Evolutionary conservation across 1,140 invertebrate species (phyloP).

Genomic region (Calephelis virginiensis): DNA sequence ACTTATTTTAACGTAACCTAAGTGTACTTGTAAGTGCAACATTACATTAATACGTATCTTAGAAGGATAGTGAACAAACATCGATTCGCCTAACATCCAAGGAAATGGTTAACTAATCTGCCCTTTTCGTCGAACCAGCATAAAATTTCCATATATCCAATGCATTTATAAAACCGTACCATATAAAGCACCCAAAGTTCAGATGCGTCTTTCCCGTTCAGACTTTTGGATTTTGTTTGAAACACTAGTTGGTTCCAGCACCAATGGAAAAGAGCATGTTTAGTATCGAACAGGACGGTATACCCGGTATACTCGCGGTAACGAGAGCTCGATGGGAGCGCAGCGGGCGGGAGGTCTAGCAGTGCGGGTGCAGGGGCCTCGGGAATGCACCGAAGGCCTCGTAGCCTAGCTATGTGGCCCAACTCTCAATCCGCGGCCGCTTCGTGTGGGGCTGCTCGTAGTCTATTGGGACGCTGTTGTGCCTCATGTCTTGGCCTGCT

Average conservation of each 20-base stretch:
- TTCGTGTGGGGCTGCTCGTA: conserved; percentile 91
- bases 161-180: conserved; percentile 38
- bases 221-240: conserved; percentile 24
- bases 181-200: conserved; percentile 28
- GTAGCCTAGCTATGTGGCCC: conserved; percentile 87
- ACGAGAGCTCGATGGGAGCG: conserved; percentile 49
- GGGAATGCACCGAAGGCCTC: conserved; percentile 74
- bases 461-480: conserved; percentile 81
- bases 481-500: conserved; percentile 80
- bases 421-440: conserved; percentile 89
- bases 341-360: conserved; percentile 40
- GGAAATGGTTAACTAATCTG: conserved; percentile 25
- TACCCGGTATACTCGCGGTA: conserved; percentile 27
- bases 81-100: conserved; percentile 28
- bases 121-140: conserved; percentile 28
- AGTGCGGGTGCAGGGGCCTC: conserved; percentile 69
- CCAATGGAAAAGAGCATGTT: conserved; percentile 37
- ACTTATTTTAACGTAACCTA: conserved; percentile 62
- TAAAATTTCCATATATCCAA: conserved; percentile 17
- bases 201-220: conserved; percentile 45
- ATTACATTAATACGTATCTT: conserved; percentile 61
- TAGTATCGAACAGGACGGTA: conserved; percentile 43
- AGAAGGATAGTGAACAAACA: conserved; percentile 55
- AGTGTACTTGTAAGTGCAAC: conserved; percentile 63
- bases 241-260: conserved; percentile 37